These are phyloP conservation scores for Poeciliopsis turrubarensis DNA, from an alignment of 2,113 vertebrate species.

Conservation along the genomic window DNA sequence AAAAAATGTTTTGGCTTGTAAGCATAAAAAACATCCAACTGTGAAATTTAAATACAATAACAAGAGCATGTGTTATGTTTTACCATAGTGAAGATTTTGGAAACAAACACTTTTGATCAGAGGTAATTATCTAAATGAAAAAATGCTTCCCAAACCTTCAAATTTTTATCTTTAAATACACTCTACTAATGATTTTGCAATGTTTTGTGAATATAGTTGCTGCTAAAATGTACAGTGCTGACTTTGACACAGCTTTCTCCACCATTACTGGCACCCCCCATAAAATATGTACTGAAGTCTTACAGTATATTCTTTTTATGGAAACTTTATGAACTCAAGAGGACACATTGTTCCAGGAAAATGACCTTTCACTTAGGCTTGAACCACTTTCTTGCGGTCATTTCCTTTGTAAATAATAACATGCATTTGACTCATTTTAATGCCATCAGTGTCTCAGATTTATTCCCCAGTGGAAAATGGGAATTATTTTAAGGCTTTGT, in stretches of 20 bases:
- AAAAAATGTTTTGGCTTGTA: neutral
- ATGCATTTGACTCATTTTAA: neutral
- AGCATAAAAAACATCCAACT: neutral
- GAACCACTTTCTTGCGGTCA: neutral
- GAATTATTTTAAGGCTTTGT: neutral
- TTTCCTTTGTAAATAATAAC: neutral
- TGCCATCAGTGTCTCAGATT: neutral
- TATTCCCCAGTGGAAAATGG: no score
- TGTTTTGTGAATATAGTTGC: neutral
- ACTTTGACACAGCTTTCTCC: neutral
- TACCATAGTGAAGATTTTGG: neutral
- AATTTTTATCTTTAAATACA: neutral
- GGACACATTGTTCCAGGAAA: neutral
- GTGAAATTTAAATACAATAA: neutral
- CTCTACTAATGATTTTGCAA: neutral
- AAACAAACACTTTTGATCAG: neutral
- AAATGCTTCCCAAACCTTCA: neutral
- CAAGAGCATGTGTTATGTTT: neutral
- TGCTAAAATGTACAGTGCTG: neutral
- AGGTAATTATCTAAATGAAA: neutral
- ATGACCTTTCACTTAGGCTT: neutral
- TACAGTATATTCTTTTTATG: neutral
- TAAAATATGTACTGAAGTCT: neutral
- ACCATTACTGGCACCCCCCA: neutral
- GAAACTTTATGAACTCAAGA: neutral